These are phyloP conservation scores for Gymnogyps californianus DNA, from an alignment of 2,113 vertebrate species.

Conservation along the genomic window DNA sequence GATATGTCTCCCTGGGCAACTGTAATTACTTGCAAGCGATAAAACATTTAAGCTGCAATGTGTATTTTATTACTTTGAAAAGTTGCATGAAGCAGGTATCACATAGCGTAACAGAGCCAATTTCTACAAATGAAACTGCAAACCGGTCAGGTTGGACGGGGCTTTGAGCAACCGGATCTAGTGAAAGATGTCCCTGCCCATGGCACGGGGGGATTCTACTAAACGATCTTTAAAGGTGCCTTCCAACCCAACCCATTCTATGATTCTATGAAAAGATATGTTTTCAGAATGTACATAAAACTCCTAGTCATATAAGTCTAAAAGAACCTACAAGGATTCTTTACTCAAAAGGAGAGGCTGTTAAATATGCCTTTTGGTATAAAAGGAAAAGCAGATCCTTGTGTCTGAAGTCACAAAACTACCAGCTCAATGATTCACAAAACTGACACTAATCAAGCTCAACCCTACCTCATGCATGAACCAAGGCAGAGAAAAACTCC, in stretches of 20 bases:
- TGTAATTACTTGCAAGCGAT: neutral
- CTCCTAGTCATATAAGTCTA: neutral
- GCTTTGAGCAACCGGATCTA: neutral
- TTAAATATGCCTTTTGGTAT: neutral
- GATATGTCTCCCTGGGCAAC: neutral
- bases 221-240: neutral
- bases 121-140: neutral
- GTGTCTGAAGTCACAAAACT: neutral
- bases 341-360: neutral
- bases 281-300: neutral
- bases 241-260: neutral
- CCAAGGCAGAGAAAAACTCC: neutral
- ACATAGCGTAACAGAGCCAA: neutral
- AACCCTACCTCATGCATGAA: neutral
- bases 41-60: neutral
- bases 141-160: rapidly evolving
- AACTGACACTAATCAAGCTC: neutral
- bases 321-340: neutral
- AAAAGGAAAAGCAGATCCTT: neutral
- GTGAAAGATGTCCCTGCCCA: neutral
- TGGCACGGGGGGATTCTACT: neutral
- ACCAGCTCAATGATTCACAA: neutral
- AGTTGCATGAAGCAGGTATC: neutral
- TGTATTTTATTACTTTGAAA: neutral
- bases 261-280: neutral